Evolutionary conservation across 2,888 invertebrate species (phyloP).

Genomic region (Iphiclides podalirius): DNA sequence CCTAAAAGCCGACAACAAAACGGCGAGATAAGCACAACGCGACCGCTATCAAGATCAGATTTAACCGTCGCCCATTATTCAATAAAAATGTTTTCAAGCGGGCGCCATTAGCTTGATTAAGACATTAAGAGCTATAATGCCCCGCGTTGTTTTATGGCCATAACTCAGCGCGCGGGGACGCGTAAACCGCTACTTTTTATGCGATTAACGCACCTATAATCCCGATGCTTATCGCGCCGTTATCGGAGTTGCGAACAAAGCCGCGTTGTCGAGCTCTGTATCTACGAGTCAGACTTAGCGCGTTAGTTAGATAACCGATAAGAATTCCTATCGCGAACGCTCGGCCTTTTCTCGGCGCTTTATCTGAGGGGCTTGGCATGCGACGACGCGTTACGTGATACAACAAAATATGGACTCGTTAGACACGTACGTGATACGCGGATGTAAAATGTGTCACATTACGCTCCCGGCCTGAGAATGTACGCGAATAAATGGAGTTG

Average conservation of each 20-base stretch:
- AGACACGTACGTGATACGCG: no score
- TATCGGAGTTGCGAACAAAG: conserved; percentile 21
- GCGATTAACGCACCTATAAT: conserved; percentile 23
- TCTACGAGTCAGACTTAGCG: conserved; percentile 14
- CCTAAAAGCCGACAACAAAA: no score
- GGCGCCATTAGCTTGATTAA: conserved; percentile 23
- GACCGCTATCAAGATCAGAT: conserved; percentile 23
- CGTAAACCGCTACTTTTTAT: conserved; percentile 22
- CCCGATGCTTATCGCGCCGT: conserved; percentile 20
- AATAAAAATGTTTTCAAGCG: conserved; percentile 16
- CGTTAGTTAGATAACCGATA: conserved; percentile 16
- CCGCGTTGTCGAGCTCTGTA: conserved; percentile 6
- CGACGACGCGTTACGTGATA: no score
- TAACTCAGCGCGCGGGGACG: conserved; percentile 14
- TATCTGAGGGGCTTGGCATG: not conserved
- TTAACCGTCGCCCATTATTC: conserved; percentile 20
- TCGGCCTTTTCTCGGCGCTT: conserved; percentile 7
- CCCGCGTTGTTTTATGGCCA: conserved; percentile 12
- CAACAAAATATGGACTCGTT: no score
- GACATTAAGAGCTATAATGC: conserved; percentile 22
- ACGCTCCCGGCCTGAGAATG: no score
- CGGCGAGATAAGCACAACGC: no score
- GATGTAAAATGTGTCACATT: no score
- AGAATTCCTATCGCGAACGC: no score
- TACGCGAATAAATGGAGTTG: no score